These are phyloP conservation scores for Hirtodrosophila alboralis DNA, from an alignment of 2,888 invertebrate species.

Conservation along the genomic window DNA sequence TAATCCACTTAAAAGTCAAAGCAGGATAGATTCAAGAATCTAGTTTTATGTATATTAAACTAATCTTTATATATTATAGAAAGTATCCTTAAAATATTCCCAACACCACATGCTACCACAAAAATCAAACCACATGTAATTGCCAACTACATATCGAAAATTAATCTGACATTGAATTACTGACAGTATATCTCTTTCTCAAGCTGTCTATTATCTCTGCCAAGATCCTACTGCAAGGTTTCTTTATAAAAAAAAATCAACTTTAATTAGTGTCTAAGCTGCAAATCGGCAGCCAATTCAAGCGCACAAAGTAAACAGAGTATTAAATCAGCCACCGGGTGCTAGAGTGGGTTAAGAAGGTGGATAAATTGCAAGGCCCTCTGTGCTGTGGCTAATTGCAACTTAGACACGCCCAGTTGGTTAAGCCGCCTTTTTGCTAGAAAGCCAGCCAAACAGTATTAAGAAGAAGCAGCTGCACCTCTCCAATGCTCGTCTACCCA, in stretches of 20 bases:
- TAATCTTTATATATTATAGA: too few relatives aligned
- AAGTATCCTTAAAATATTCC: too few relatives aligned
- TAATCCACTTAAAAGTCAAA: too few relatives aligned
- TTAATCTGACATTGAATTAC: constrained; percentile 23
- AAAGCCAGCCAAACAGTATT: constrained; percentile 52
- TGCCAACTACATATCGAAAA: constrained; percentile 1
- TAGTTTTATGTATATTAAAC: too few relatives aligned
- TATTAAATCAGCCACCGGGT: constrained; percentile 55
- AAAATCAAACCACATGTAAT: constrained; percentile 25
- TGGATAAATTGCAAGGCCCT: too few relatives aligned
- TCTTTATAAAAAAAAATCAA: constrained; percentile 27
- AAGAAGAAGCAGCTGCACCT: constrained; percentile 32
- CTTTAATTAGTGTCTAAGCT: constrained; percentile 64
- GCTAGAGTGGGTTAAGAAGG: background rate
- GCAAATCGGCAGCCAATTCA: constrained; percentile 55
- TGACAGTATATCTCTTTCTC: background rate
- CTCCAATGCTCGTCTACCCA: constrained; percentile 52
- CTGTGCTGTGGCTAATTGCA: constrained; percentile 68
- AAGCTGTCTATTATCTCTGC: background rate
- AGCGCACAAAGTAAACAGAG: constrained; percentile 53
- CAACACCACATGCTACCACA: too few relatives aligned
- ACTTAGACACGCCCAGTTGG: constrained; percentile 76
- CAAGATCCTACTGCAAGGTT: background rate
- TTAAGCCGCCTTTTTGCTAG: constrained; percentile 59
- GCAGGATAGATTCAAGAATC: too few relatives aligned